Evolutionary conservation across 2,113 vertebrate genomes (phyloP), one percentile per base, ranked within the genome.

Genomic region (Ctenomys sociabilis): DNA sequence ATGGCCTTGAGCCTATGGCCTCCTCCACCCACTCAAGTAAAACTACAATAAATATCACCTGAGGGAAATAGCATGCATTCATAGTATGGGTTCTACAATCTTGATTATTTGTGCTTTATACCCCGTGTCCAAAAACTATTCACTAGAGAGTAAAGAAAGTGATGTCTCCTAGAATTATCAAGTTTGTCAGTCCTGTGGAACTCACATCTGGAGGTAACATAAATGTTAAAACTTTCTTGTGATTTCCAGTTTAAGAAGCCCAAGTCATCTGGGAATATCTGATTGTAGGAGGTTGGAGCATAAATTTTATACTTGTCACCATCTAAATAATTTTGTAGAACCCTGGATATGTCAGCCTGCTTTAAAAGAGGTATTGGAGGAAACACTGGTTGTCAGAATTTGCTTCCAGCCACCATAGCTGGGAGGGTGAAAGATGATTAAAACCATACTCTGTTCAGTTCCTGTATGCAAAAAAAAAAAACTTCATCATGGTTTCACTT

Each of bases 151-250:
- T 45, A 92, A 88, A 73, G 30, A 73, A 92, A 93, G 75, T 80
- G 77, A 52, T 0, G 0, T 77, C 93, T 94, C 57, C 40, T 80
- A 78, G 86, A 64, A 52, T 81, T 75, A 94, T 78, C 78, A 63
- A 70, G 32, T 87, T 91, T 0, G 81, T 82, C 81, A 17, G 45
- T 57, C 75, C 84, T 88, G 7, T 78, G 64, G 21, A 28, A 84
- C 28, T 77, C 35, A 82, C 64, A 78, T 90, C 70, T 93, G 72
- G 43, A 97, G 80, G 86, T 89, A 30, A 73, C 85, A 91, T 16
- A 63, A 90, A 93, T 66, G 17, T 81, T 37, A 72, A 90, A 59
- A 75, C 35, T 90, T 89, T 57, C 77, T 83, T 49, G 30, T 54
- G 49, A 35, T 88, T 95, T 85, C 77, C n/a, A 61, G 35, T 8